phyloP scores from a whole-genome alignment of 64 coral and sea anemone species.

The Pocillopora verrucosa region DNA sequence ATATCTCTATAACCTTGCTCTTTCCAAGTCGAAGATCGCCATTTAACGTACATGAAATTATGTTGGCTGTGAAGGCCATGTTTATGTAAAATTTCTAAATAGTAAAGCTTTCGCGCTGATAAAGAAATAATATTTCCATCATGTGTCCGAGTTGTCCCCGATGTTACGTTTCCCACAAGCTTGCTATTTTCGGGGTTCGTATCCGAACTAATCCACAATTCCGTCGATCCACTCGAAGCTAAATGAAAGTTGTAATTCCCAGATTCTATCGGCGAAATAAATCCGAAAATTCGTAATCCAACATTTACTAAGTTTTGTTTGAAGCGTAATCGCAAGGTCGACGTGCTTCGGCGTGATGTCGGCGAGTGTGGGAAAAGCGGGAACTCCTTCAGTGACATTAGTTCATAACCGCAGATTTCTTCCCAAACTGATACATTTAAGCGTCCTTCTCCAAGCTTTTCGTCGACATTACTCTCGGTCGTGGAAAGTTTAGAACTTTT shows the following conservation, averaged over 20 bases:
- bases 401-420: slow-evolving; percentile 45
- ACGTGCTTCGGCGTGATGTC: slow-evolving; percentile 21
- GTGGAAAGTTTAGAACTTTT: background rate
- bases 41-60: background rate
- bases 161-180: slow-evolving; percentile 9
- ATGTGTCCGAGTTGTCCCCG: no score
- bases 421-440: slow-evolving; percentile 54
- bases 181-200: slow-evolving; percentile 19
- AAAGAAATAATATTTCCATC: background rate
- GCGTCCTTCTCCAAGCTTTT: background rate
- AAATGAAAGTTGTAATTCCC: slow-evolving; percentile 14
- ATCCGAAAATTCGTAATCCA: slow-evolving; percentile 58
- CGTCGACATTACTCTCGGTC: background rate
- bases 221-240: slow-evolving; percentile 49
- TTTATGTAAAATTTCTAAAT: background rate
- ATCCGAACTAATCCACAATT: slow-evolving; percentile 44
- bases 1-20: background rate
- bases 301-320: background rate
- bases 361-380: slow-evolving; percentile 64
- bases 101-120: background rate
- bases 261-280: background rate
- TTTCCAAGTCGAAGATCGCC: background rate
- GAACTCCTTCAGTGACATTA: slow-evolving; percentile 48
- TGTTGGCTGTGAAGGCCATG: background rate
- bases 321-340: slow-evolving; percentile 34